Base-by-base conservation (phyloP, 1,140 invertebrate species). In the Tyrophagus putrescentiae region DNA sequence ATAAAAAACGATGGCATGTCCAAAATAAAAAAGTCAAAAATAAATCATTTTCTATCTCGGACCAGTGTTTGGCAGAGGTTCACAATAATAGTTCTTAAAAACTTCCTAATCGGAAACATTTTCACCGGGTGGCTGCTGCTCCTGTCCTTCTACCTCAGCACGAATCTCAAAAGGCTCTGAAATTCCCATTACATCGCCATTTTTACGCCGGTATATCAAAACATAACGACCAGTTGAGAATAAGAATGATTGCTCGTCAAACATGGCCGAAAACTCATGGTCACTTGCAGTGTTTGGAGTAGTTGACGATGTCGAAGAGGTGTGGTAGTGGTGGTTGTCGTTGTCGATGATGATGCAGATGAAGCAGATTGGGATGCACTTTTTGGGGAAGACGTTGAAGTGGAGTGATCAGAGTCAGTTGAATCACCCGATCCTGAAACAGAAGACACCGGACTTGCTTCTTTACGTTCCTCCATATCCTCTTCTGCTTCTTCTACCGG, bases 161-260 rank as follows among this genome's bases (percentile, higher is more conserved):
- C n/a, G n/a, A 54, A 54, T 54, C 27, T 54, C 4, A 31, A 54
- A 54, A 34, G 52, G 28, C 39, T 54, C 27, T 1, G 52, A 54
- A n/a, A 54, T 28, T 11, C 52, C 52, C 32, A 54, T 13, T 11
- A 54, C 52, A 31, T 54, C 52, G 27, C 52, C 52, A 54, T 54
- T 54, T 3, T 54, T 32, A n/a, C 52, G 4, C 9, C 13, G 3
- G 39, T 54, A 54, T 11, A 54, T 32, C 28, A 54, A 54, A 23
- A 54, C 11, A 32, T 54, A 54, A 31, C 28, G 52, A 21, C 52
- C 52, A 28, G 52, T 7, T 33, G 25, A 54, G 3, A 48, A 7
- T 7, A 54, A 11, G 1, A 18, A 25, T 32, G 13, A 18, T 2
- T 13, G 2, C 25, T 54, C 52, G 25, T 31, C 52, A 32, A 54